These are phyloP conservation scores for Malurus splendens DNA, from an alignment of 2,797 vertebrate genomes.

Conservation along the genomic window DNA sequence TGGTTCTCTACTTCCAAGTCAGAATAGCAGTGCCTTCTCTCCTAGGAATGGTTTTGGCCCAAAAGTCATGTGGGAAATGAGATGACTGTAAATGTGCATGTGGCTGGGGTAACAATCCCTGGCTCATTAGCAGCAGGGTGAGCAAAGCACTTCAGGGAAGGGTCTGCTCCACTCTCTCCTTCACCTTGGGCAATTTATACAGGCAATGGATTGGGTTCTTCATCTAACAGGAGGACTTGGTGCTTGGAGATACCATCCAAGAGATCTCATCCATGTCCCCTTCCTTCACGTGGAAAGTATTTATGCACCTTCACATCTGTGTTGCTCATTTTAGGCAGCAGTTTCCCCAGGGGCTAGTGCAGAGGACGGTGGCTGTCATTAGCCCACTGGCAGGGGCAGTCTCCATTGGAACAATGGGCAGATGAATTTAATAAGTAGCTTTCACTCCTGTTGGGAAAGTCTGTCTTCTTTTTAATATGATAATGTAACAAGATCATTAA, in stretches of 20 bases:
- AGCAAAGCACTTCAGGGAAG: background rate
- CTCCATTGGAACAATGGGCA: background rate
- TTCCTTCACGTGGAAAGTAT: background rate
- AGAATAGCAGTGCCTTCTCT: background rate
- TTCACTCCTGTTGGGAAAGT: background rate
- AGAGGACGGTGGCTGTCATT: background rate
- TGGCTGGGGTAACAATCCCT: background rate
- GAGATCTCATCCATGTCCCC: background rate
- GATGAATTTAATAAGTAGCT: background rate
- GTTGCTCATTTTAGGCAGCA: background rate
- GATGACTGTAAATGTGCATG: background rate
- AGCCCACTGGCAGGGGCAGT: background rate
- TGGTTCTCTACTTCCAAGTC: background rate
- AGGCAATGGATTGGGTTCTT: background rate
- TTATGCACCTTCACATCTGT: background rate
- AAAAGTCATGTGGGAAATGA: background rate
- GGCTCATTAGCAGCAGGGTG: background rate
- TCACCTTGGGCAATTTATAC: background rate
- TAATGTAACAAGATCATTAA: background rate
- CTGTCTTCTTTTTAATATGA: background rate
- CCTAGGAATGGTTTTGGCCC: background rate
- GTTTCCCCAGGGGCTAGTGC: background rate
- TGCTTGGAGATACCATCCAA: background rate
- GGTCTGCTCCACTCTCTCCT: background rate
- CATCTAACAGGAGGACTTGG: background rate